These are phyloP conservation scores for Gallinago paraguaiae DNA, from an alignment of 2,113 vertebrate species.

Conservation along the genomic window DNA sequence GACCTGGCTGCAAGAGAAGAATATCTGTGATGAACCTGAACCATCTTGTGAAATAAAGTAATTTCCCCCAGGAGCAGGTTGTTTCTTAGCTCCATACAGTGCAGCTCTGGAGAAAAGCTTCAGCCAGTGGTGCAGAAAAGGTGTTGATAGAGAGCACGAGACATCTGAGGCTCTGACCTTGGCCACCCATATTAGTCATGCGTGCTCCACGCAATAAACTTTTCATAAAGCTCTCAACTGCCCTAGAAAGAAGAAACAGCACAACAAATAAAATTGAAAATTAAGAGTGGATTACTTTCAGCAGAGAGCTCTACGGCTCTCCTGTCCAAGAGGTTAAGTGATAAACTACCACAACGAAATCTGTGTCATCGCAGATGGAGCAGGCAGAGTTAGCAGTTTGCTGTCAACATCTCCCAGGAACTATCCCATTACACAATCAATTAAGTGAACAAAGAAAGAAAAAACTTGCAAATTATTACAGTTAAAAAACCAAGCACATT, in stretches of 20 bases:
- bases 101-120: neutral
- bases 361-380: neutral
- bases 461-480: neutral
- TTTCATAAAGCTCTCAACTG: neutral
- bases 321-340: neutral
- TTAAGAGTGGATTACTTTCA: neutral
- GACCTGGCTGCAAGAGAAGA: neutral
- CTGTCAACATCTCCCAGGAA: neutral
- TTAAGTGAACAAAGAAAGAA: neutral
- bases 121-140: constrained; percentile 12
- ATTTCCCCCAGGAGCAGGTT: constrained; percentile 14
- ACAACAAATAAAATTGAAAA: neutral
- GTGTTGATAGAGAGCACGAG: constrained; percentile 5
- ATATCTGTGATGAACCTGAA: neutral
- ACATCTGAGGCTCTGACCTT: neutral
- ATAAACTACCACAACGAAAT: neutral
- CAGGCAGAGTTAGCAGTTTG: neutral
- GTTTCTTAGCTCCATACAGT: neutral
- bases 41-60: neutral
- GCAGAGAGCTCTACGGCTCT: neutral
- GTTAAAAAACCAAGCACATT: neutral
- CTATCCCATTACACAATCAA: neutral
- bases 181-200: neutral
- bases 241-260: neutral
- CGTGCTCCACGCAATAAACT: neutral